Base-by-base conservation (phyloP, 2,113 vertebrate genomes). In the Helogale parvula region DNA sequence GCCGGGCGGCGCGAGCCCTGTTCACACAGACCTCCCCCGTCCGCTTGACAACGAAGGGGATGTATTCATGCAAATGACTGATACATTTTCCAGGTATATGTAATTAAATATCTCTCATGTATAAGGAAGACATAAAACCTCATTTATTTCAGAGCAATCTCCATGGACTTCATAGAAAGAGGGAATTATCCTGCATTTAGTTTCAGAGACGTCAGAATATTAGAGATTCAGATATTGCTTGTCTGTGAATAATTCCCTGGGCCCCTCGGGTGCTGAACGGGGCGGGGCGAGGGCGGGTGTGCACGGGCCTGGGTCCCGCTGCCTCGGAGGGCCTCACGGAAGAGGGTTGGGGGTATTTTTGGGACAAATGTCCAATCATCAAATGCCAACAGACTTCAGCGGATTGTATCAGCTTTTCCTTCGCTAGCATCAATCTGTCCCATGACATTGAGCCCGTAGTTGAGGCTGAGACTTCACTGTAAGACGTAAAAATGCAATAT, bases 111-210 rank as follows among this genome's bases (percentile, higher is more conserved):
- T 50, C 68, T 68, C 50, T 90, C 47, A 15, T 65, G 54, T 66
- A 17, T 77, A 69, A 93, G 35, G 72, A 76, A 93, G 63, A 71
- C 79, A 29, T 35, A 91, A 96, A 83, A 88, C 27, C 45, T 81
- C 57, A 76, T 77, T 93, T 91, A 77, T 82, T 66, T 88, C 60
- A 63, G 80, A 79, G 79, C 9, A 93, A 52, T 87, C 88, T 92
- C 81, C 54, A 1, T 0, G 80, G 63, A 82, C 60, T 52, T 74
- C 68, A 7, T 13, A 79, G 45, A n/a, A n/a, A 90, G 68, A 90
- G 91, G 12, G 41, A 23, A 54, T 69, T 29, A 52, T 25, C 81
- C 31, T 27, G 45, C 52, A 1, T 57, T 95, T 45, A 21, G 84
- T 27, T 74, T 68, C 68, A 35, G 72, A 52, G 72, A n/a, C 11